Evolutionary conservation across 2,888 invertebrate species (phyloP).

Genomic region (Acanthosepion esculentum): DNA sequence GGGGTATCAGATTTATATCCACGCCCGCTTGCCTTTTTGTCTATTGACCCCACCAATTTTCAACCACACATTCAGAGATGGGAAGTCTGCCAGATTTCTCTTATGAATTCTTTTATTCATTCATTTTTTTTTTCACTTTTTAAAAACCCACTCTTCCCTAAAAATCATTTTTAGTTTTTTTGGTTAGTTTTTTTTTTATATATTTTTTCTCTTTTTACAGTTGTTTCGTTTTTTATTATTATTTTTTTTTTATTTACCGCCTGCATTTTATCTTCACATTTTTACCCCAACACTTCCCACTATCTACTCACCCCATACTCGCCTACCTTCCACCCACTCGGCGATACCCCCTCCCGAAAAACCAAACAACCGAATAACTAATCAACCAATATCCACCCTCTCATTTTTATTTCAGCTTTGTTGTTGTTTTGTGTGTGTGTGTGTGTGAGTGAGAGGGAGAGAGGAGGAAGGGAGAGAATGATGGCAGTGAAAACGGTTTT

Average conservation of each 20-base stretch:
- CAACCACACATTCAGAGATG: neutral
- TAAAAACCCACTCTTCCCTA: neutral
- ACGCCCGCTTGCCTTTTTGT: neutral
- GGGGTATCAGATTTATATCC: neutral
- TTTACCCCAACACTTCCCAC: no score
- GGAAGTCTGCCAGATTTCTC: neutral
- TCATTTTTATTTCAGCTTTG: neutral
- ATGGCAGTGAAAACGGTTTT: neutral
- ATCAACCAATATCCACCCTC: slow-evolving; percentile 33
- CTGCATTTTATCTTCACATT: no score
- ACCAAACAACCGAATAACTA: neutral
- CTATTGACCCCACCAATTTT: neutral
- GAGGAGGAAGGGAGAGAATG: neutral
- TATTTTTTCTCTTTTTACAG: no score
- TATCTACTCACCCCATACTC: no score
- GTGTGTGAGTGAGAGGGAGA: neutral
- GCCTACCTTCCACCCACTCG: neutral
- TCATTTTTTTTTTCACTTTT: neutral
- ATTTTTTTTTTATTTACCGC: no score
- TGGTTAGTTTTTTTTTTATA: no score
- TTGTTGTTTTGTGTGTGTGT: no score
- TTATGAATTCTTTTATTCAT: neutral
- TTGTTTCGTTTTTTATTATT: no score
- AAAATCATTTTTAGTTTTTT: neutral
- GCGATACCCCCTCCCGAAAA: neutral